Conservation (phyloP, 2,888 invertebrate species). For the Apodemia hepburni region DNA sequence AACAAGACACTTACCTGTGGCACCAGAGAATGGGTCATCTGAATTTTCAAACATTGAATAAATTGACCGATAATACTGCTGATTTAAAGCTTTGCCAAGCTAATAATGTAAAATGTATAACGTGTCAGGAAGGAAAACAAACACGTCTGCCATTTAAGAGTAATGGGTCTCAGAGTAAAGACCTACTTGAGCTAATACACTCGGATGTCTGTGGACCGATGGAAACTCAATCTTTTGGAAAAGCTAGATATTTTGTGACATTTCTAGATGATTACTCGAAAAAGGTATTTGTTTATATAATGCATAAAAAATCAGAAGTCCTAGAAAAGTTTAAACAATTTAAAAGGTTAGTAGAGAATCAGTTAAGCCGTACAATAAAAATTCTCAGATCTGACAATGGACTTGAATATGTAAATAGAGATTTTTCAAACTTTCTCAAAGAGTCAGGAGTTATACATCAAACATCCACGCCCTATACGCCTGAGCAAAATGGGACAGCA, state of each 20-base stretch:
- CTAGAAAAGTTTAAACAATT: neutral
- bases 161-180: neutral
- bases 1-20: neutral
- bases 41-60: neutral
- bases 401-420: neutral
- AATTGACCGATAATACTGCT: neutral
- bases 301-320: neutral
- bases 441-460: neutral
- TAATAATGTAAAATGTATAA: neutral
- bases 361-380: neutral
- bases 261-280: constrained; percentile 2
- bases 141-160: neutral
- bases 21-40: neutral
- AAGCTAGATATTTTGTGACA: neutral
- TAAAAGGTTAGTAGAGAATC: neutral
- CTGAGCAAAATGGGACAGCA: neutral
- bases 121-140: constrained; percentile 1
- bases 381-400: neutral
- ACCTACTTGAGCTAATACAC: neutral
- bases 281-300: neutral
- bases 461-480: neutral
- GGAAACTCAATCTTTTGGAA: neutral
- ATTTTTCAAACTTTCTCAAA: neutral
- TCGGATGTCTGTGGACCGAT: neutral
- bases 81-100: neutral